phyloP scores from a whole-genome alignment of 2,113 vertebrate species.

The Antigone vipio region DNA sequence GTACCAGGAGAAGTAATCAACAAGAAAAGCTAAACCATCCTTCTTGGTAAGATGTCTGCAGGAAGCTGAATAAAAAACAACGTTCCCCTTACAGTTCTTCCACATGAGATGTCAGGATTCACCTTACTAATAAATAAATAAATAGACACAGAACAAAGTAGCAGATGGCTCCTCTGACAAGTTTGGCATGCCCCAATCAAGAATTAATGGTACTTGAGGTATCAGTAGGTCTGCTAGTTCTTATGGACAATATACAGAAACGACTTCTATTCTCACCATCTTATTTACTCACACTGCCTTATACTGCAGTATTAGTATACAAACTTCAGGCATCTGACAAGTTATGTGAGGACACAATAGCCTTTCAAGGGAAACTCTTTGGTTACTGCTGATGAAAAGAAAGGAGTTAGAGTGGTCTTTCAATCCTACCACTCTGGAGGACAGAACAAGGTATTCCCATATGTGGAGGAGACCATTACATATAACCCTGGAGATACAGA shows the following conservation, averaged over 20 bases:
- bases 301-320: accelerated
- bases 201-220: background rate
- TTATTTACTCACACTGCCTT: background rate
- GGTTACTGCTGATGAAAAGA: background rate
- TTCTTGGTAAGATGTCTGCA: background rate
- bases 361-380: background rate
- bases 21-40: background rate
- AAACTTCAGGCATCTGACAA: background rate
- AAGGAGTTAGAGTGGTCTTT: background rate
- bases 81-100: background rate
- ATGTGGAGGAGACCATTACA: background rate
- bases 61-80: background rate
- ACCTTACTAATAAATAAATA: background rate
- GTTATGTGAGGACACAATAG: background rate
- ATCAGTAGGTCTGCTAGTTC: background rate
- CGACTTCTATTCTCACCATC: background rate
- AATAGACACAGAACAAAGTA: background rate
- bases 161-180: background rate
- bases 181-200: background rate
- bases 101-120: accelerated
- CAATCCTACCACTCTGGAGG: background rate
- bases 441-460: background rate
- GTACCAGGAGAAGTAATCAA: background rate
- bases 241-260: background rate
- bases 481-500: background rate